phyloP scores from a whole-genome alignment of 2,797 vertebrate species.

The Amblyraja radiata region DNA sequence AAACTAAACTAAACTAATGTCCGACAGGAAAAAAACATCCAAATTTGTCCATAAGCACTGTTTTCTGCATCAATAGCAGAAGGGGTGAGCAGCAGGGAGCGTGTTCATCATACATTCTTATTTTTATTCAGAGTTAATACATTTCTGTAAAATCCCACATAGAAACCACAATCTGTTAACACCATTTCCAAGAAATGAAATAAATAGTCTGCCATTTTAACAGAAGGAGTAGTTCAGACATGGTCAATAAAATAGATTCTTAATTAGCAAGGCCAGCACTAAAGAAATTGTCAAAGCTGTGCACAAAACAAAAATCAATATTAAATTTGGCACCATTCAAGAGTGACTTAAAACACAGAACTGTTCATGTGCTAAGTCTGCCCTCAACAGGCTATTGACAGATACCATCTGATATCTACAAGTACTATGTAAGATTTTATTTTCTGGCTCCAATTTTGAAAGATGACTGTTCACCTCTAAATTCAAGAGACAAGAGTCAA shows the following conservation, averaged over 20 bases:
- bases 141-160: not conserved
- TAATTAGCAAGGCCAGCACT: conserved; percentile 18
- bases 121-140: not conserved
- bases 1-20: too few species aligned
- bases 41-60: not conserved
- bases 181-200: conserved; percentile 10
- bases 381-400: conserved; percentile 16
- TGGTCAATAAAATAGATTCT: conserved; percentile 25
- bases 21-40: not conserved
- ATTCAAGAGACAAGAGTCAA: not conserved
- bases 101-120: not conserved
- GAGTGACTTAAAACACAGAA: not conserved
- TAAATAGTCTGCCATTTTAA: conserved; percentile 13
- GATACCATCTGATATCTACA: not conserved
- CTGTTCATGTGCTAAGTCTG: conserved; percentile 6
- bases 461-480: not conserved
- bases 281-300: conserved; percentile 25
- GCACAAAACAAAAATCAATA: conserved; percentile 23
- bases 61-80: not conserved
- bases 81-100: not conserved
- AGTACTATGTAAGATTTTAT: not conserved
- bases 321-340: conserved; percentile 16
- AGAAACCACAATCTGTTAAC: not conserved
- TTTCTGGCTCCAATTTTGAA: not conserved
- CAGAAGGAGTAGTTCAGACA: not conserved